phyloP scores from a whole-genome alignment of 2,888 invertebrate species.

The Lydus trimaculatus region DNA sequence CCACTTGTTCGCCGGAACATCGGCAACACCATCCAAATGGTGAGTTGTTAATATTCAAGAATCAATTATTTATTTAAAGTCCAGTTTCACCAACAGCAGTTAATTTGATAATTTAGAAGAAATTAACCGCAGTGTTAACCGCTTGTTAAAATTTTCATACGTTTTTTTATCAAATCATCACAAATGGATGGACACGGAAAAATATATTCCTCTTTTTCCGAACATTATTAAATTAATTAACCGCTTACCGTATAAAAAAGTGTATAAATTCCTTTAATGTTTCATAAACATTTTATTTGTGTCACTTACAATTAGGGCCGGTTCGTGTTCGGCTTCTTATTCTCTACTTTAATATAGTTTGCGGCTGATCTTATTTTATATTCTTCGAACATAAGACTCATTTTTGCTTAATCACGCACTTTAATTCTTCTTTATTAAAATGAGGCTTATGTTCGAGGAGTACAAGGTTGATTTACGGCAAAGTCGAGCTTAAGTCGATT shows the following conservation, averaged over 20 bases:
- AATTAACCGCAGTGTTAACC: too few relatives aligned
- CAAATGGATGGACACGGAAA: neutral
- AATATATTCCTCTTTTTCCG: neutral
- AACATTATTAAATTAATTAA: neutral
- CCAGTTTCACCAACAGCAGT: neutral
- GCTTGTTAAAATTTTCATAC: neutral
- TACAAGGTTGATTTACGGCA: too few relatives aligned
- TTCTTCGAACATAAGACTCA: too few relatives aligned
- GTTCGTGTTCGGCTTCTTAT: too few relatives aligned
- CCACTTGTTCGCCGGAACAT: conserved; percentile 52
- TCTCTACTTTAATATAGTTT: too few relatives aligned
- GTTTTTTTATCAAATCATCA: neutral
- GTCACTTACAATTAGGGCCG: too few relatives aligned
- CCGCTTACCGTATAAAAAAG: conserved; percentile 22
- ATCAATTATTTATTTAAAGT: neutral
- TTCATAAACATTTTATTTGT: neutral
- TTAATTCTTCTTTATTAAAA: too few relatives aligned
- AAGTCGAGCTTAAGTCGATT: too few relatives aligned
- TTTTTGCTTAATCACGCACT: too few relatives aligned
- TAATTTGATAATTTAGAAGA: neutral
- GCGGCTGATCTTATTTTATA: too few relatives aligned
- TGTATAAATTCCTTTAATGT: conserved; percentile 25
- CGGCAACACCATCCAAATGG: conserved; percentile 50
- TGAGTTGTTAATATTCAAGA: conserved; percentile 32
- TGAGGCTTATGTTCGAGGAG: too few relatives aligned